A percentile compares a stretch with the other conserved stretches of the same genome.
Evolutionary conservation across 2,113 vertebrate genomes (phyloP).

Genomic region (Tetrao urogallus): DNA sequence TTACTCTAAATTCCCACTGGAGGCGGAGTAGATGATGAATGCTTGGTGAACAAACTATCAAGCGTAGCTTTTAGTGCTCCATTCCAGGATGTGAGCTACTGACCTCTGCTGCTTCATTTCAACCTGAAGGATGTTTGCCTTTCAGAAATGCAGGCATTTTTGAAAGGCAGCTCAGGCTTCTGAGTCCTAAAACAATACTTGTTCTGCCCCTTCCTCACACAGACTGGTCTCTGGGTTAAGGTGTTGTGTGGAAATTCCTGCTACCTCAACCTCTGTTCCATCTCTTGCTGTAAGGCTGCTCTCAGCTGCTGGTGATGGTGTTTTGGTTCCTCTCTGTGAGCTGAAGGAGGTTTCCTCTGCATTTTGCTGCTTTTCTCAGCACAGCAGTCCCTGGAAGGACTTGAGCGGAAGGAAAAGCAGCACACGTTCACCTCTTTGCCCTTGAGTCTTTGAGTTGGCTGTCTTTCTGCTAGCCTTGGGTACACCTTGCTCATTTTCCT

Average conservation of each 20-base stretch:
- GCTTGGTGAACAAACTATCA: not conserved
- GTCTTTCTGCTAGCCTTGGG: not conserved
- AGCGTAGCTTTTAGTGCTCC: not conserved
- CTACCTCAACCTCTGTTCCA: not conserved
- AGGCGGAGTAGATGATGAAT: not conserved
- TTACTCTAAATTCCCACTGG: not conserved
- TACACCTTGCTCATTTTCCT: not conserved
- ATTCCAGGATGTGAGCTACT: not conserved
- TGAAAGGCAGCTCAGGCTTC: not conserved
- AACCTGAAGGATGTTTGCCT: not conserved
- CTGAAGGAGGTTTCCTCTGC: not conserved
- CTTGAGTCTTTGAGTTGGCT: not conserved
- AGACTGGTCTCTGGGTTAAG: not conserved
- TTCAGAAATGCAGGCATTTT: not conserved
- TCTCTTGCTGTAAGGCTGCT: not conserved
- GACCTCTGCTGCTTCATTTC: not conserved
- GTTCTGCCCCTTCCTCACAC: not conserved
- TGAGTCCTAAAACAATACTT: not conserved
- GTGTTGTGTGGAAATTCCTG: not conserved
- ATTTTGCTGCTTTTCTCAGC: not conserved
- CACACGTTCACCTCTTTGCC: not conserved
- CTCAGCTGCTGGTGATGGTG: fast-evolving
- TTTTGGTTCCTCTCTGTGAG: not conserved
- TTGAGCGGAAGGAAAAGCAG: not conserved
- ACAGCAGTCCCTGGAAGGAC: not conserved